Percentiles rank a stretch among this genome's conserved stretches.
These are phyloP conservation scores for Thunnus thynnus DNA, from an alignment of 2,113 vertebrate species.

Conservation along the genomic window DNA sequence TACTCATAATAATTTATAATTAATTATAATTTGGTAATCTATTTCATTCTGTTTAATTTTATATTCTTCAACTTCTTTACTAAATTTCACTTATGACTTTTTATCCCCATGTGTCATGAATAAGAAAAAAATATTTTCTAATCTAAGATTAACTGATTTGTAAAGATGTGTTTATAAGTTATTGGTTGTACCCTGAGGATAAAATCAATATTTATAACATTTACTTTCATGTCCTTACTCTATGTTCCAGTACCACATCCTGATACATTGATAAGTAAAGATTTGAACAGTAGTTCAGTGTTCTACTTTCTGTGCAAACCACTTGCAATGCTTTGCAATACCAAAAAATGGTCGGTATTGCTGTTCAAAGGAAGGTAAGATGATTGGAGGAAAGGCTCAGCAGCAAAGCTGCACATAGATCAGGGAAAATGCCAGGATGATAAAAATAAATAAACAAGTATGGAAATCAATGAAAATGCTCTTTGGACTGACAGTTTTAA, in stretches of 20 bases:
- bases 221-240: background rate
- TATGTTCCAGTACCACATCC: constrained; percentile 1
- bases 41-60: no score
- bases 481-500: constrained; percentile 83
- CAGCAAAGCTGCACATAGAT: constrained; percentile 55
- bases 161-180: background rate
- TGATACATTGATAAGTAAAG: background rate
- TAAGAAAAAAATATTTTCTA: background rate
- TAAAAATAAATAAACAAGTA: constrained; percentile 77
- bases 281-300: constrained; percentile 25
- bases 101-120: background rate
- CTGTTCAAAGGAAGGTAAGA: constrained; percentile 29
- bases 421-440: constrained; percentile 62
- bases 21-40: no score
- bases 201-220: constrained; percentile 3
- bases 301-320: constrained; percentile 10
- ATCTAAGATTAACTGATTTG: background rate
- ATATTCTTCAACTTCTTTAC: no score
- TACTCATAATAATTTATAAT: no score
- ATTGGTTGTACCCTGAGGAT: background rate
- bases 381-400: constrained; percentile 27
- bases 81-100: no score
- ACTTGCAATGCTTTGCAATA: constrained; percentile 14
- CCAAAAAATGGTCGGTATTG: background rate
- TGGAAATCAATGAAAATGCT: constrained; percentile 80